These are phyloP conservation scores for Drosophila azteca DNA, from an alignment of 1,140 invertebrate genomes.

Conservation along the genomic window DNA sequence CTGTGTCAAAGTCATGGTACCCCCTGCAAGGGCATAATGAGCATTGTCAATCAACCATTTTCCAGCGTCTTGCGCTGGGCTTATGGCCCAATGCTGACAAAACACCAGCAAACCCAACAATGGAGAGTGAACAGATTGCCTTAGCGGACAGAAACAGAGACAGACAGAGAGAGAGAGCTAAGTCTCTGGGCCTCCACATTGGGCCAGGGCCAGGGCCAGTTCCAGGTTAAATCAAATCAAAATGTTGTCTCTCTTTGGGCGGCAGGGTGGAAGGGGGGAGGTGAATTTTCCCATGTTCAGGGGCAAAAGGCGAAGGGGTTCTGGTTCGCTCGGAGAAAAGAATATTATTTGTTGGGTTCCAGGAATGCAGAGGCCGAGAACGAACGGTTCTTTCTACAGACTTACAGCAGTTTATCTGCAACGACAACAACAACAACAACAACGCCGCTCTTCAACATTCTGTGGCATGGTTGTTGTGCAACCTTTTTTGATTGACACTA, in stretches of 20 bases:
- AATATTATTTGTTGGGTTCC: constrained; percentile 31
- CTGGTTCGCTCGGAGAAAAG: constrained; percentile 20
- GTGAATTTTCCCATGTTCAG: constrained; percentile 37
- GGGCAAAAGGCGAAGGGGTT: constrained; percentile 1
- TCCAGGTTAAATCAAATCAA: constrained; percentile 50
- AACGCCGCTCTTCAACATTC: constrained; percentile 7
- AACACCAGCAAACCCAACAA: constrained; percentile 48
- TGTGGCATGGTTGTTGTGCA: constrained; percentile 56
- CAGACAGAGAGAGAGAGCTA: constrained; percentile 22
- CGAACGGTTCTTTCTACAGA: constrained; percentile 50
- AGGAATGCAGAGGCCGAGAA: constrained; percentile 36
- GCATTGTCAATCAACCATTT: constrained; percentile 51
- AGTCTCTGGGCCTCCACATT: constrained; percentile 7
- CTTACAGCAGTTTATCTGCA: constrained; percentile 36
- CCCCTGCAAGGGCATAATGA: constrained; percentile 13
- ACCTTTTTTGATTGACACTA: constrained; percentile 73
- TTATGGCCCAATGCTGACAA: constrained; percentile 48
- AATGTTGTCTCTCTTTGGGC: constrained; percentile 47
- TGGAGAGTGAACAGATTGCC: constrained; percentile 57
- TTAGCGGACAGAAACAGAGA: constrained; percentile 32
- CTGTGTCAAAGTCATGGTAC: too few species aligned
- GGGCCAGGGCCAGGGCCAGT: constrained; percentile 8
- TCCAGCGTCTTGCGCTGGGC: constrained; percentile 5
- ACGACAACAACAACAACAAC: constrained; percentile 1
- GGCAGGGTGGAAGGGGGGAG: neutral